Percentiles rank a stretch among this genome's conserved stretches.
phyloP scores from a whole-genome alignment of 2,888 invertebrate genomes.

The Agrilus mali region DNA sequence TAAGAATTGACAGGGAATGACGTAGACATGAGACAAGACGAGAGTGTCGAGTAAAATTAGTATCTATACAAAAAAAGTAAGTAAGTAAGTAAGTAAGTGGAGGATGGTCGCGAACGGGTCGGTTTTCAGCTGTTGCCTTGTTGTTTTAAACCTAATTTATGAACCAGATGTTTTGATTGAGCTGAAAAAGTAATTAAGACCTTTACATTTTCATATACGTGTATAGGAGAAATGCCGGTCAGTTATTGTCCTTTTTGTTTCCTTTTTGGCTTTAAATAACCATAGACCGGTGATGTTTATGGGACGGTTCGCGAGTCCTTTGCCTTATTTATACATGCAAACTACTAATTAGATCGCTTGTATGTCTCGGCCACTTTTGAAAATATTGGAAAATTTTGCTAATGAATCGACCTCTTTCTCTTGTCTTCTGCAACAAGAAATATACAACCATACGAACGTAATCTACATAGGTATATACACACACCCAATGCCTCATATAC shows the following conservation, averaged over 20 bases:
- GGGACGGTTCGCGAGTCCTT: slow-evolving; percentile 5
- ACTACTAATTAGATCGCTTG: slow-evolving; percentile 13
- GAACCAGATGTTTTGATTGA: slow-evolving; percentile 18
- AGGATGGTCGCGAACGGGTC: too few relatives aligned
- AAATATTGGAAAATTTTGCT: slow-evolving; percentile 11
- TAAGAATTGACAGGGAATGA: too few relatives aligned
- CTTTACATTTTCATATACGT: slow-evolving; percentile 9
- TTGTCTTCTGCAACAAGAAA: too few relatives aligned
- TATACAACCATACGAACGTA: too few relatives aligned
- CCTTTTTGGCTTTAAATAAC: slow-evolving; percentile 14
- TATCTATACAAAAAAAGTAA: too few relatives aligned
- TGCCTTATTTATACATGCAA: slow-evolving; percentile 13
- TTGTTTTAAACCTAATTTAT: slow-evolving; percentile 16
- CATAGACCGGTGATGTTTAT: slow-evolving; percentile 12
- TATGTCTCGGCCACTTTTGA: slow-evolving; percentile 7
- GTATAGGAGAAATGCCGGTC: slow-evolving; percentile 11
- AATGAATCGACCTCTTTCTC: slow-evolving; percentile 8
- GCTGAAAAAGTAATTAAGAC: slow-evolving; percentile 15
- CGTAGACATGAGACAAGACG: too few relatives aligned
- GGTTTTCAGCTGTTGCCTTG: slow-evolving; percentile 9
- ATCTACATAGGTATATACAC: too few relatives aligned
- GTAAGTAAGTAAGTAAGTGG: too few relatives aligned
- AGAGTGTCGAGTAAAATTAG: too few relatives aligned
- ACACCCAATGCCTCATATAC: too few relatives aligned
- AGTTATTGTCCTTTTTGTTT: slow-evolving; percentile 7